These are phyloP conservation scores for Ectemnius cavifrons DNA, from an alignment of 2,888 invertebrate species.

Conservation along the genomic window DNA sequence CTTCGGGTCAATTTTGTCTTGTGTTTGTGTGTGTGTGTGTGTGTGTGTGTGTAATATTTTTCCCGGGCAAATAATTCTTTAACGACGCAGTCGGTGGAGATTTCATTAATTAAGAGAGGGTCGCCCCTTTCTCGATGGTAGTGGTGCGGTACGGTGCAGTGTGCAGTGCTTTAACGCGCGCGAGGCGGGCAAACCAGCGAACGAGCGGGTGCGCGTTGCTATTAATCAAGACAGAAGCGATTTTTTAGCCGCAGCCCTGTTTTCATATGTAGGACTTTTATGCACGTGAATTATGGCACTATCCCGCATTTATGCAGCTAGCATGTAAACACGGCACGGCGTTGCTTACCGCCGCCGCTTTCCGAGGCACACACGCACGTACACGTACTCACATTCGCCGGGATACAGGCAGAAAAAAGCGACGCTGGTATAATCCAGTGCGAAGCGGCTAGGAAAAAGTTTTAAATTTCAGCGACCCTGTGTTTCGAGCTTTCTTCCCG, in stretches of 20 bases:
- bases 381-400: too few relatives aligned
- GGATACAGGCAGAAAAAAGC: not conserved
- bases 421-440: not conserved
- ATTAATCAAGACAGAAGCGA: slow-evolving; percentile 47
- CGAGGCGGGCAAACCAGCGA: slow-evolving; percentile 1
- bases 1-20: too few relatives aligned
- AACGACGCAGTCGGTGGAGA: slow-evolving; percentile 25
- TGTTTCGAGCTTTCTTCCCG: slow-evolving; percentile 7
- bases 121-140: not conserved
- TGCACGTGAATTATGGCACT: slow-evolving; percentile 33
- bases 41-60: too few relatives aligned
- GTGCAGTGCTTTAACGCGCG: slow-evolving; percentile 14
- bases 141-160: not conserved
- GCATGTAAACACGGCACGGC: slow-evolving; percentile 30
- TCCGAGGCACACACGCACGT: not conserved
- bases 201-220: slow-evolving; percentile 24
- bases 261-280: slow-evolving; percentile 21
- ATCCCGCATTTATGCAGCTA: slow-evolving; percentile 17
- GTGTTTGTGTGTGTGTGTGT: too few relatives aligned
- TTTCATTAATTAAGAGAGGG: slow-evolving; percentile 48
- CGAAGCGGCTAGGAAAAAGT: slow-evolving; percentile 3
- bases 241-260: slow-evolving; percentile 27
- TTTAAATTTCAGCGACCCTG: slow-evolving; percentile 18
- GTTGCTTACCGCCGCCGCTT: not conserved
- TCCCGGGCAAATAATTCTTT: slow-evolving; percentile 20